Evolutionary conservation across 1,140 invertebrate genomes (phyloP), one percentile per base, ranked within the genome.

Genomic region (Popillia japonica): DNA sequence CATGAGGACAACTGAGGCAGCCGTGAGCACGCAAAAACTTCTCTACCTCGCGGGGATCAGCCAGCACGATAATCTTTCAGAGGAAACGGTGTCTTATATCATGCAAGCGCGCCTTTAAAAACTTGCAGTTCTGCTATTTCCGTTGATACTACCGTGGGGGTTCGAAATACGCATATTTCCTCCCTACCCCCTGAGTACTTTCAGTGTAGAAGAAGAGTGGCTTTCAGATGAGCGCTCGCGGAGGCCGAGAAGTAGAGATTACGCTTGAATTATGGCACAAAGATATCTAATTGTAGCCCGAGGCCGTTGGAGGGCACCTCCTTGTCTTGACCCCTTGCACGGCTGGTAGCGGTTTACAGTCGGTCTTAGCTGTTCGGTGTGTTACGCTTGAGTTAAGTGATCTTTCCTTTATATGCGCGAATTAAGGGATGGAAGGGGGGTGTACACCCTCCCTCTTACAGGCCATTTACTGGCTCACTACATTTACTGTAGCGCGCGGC

Each of bases 231-330:
- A 85, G 83, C 82, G 81, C 82, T 83, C 80, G 78, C 80, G 78
- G 82, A 83, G 83, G 79, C 79, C 80, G 81, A 55, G 48, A 17
- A 14, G 84, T 83, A 85, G 84, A 86, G 85, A 86, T 86, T 86
- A 86, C 84, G 84, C 83, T 83, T 86, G 85, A 86, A 85, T 86
- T 86, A 86, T 86, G 81, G 84, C 83, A 86, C 84, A 85, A 86
- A 86, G 85, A 86, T 86, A 86, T 86, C 85, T 86, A 86, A 86
- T 86, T 86, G 85, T 85, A 83, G 84, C 85, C 82, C 61, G 78
- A 82, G 84, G 85, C 80, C 79, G 79, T 78, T 78, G 64, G 75
- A 81, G 83, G 84, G 83, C 80, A 72, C 48, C 78, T 76, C 27
- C 17, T 55, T 80, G 79, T 83, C 82, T 85, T 86, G 85, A 86